phyloP scores from a whole-genome alignment of 1,140 invertebrate species.

The Dendrolimus punctatus region DNA sequence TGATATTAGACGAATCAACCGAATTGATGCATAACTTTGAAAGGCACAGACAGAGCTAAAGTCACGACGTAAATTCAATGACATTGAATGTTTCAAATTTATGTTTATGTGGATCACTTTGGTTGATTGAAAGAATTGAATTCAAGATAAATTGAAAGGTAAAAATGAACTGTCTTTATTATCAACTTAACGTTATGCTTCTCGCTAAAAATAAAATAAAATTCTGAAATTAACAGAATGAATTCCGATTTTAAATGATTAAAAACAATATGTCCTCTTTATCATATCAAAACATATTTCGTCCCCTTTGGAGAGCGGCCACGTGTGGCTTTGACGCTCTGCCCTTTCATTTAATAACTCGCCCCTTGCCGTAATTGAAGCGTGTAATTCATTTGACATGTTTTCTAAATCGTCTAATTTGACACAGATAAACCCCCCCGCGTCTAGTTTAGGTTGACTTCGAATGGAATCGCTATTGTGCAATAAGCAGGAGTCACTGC shows the following conservation, averaged over 20 bases:
- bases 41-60: too few species aligned
- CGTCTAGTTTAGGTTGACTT: constrained; percentile 10
- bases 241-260: constrained; percentile 19
- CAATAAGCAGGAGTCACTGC: too few species aligned
- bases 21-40: too few species aligned
- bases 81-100: too few species aligned
- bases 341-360: constrained; percentile 23
- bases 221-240: not conserved
- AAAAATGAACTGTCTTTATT: too few species aligned
- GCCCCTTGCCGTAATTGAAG: constrained; percentile 49
- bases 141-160: too few species aligned
- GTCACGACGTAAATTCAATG: too few species aligned
- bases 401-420: constrained; percentile 64
- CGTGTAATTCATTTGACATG: constrained; percentile 64
- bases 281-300: constrained; percentile 61
- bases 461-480: not conserved
- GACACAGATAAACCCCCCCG: constrained; percentile 34
- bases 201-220: not conserved
- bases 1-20: too few species aligned
- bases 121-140: too few species aligned
- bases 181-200: too few species aligned
- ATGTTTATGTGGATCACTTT: too few species aligned
- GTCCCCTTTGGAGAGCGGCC: constrained; percentile 19
- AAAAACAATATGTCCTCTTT: constrained; percentile 35
- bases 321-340: constrained; percentile 34